phyloP scores from a whole-genome alignment of 2,888 invertebrate species.

The Athalia circularis region DNA sequence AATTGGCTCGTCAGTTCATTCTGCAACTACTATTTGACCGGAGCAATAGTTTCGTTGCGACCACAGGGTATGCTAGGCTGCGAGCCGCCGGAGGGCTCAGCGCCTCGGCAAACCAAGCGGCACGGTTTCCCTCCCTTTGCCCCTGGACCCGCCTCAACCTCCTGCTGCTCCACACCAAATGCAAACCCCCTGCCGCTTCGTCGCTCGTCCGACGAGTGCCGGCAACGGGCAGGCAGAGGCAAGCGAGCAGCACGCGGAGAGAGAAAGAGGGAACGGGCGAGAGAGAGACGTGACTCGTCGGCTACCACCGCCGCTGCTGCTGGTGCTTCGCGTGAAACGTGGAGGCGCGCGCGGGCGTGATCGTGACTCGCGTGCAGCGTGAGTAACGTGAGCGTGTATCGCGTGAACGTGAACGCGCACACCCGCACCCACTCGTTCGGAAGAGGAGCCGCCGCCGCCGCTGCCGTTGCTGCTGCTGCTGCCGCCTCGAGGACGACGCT shows the following conservation, averaged over 20 bases:
- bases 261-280: constrained; percentile 54
- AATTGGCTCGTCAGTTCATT: no score
- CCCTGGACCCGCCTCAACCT: constrained; percentile 52
- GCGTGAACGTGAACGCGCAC: constrained; percentile 64
- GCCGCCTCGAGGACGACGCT: constrained; percentile 49
- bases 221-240: constrained; percentile 54
- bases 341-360: constrained; percentile 52
- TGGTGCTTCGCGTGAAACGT: constrained; percentile 70
- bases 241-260: constrained; percentile 61
- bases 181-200: constrained; percentile 51
- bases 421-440: constrained; percentile 52
- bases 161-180: constrained; percentile 49
- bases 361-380: constrained; percentile 6
- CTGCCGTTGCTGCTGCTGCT: constrained; percentile 11
- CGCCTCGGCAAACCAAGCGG: constrained; percentile 68
- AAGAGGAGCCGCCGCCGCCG: constrained; percentile 43
- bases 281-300: constrained; percentile 50
- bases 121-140: constrained; percentile 59
- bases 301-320: constrained; percentile 62
- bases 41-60: no score
- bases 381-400: constrained; percentile 64
- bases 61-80: constrained; percentile 52
- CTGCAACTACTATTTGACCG: no score
- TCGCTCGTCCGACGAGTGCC: constrained; percentile 44
- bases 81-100: constrained; percentile 67